Evolutionary conservation across 2,113 vertebrate species (phyloP).

Genomic region (Elgaria multicarinata): DNA sequence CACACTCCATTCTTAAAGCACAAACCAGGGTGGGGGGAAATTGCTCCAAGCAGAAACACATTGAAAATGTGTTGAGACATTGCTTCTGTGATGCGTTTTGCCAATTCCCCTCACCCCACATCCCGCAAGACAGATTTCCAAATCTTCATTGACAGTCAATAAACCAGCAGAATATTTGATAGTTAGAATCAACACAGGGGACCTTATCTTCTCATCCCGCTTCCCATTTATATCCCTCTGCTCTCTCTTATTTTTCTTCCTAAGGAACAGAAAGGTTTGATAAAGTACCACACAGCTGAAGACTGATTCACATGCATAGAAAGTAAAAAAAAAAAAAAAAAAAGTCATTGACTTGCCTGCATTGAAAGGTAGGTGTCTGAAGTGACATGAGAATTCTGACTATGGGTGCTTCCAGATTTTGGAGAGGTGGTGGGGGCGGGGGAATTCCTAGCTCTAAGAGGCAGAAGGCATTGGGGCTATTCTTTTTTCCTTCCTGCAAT

Average conservation of each 20-base stretch:
- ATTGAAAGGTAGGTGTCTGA: background rate
- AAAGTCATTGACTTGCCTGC: background rate
- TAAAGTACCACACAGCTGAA: background rate
- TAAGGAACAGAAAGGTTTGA: background rate
- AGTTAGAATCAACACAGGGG: background rate
- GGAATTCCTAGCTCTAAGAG: no score
- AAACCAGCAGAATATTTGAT: background rate
- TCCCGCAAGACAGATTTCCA: slow-evolving; percentile 10
- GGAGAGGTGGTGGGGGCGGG: no score
- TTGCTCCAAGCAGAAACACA: slow-evolving; percentile 11
- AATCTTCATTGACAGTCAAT: slow-evolving; percentile 38
- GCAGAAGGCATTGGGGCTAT: no score
- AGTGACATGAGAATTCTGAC: background rate
- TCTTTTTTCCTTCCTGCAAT: no score
- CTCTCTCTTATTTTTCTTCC: background rate
- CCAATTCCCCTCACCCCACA: background rate
- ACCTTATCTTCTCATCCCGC: background rate
- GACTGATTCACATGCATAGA: background rate
- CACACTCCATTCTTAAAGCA: slow-evolving; percentile 2
- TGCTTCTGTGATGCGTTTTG: slow-evolving; percentile 2
- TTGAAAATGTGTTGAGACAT: background rate
- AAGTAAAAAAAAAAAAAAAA: no score
- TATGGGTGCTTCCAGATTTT: background rate
- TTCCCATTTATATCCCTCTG: background rate
- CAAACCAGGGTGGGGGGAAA: slow-evolving; percentile 15